Evolutionary conservation across 1,140 invertebrate species (phyloP).

Genomic region (Telenomus remus): DNA sequence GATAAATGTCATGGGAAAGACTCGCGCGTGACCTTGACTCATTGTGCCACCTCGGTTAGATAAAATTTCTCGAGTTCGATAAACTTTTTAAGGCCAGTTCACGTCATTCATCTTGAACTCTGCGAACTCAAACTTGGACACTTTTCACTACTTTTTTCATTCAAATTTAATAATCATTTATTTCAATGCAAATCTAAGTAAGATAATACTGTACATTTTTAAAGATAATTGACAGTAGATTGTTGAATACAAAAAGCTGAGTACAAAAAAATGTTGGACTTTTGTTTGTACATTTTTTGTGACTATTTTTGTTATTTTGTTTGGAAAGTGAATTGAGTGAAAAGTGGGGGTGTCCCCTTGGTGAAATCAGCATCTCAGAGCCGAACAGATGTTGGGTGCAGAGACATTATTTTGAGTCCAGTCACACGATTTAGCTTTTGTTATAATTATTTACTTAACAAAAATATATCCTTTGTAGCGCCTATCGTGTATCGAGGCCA

Average conservation of each 20-base stretch:
- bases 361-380: neutral
- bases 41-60: constrained; percentile 8
- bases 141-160: neutral
- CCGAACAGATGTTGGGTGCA: constrained; percentile 1
- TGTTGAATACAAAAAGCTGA: no score
- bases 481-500: constrained; percentile 55
- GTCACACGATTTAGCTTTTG: constrained; percentile 17
- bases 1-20: constrained; percentile 4
- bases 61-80: constrained; percentile 9
- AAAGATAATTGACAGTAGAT: no score
- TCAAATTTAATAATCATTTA: no score
- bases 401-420: constrained; percentile 1
- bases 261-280: no score
- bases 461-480: constrained; percentile 49
- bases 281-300: no score
- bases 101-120: constrained; percentile 5
- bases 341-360: no score
- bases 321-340: no score
- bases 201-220: no score
- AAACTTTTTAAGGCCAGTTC: constrained; percentile 16
- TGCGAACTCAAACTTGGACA: neutral
- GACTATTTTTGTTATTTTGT: no score
- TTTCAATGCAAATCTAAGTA: no score
- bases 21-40: constrained; percentile 15
- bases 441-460: constrained; percentile 51